Evolutionary conservation across 64 coral and sea anemone species (phyloP).

Genomic region (Montipora efflorescens): DNA sequence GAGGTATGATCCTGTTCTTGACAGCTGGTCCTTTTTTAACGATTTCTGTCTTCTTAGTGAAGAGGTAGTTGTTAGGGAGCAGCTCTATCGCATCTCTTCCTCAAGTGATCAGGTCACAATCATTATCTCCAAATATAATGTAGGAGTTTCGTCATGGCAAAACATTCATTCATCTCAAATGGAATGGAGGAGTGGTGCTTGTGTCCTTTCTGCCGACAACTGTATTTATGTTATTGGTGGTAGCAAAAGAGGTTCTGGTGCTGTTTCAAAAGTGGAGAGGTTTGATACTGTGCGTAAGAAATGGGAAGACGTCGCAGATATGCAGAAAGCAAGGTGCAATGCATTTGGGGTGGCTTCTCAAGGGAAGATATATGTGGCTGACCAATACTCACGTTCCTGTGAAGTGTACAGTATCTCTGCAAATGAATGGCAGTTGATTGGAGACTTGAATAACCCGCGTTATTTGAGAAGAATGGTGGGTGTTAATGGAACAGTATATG

Average conservation of each 20-base stretch:
- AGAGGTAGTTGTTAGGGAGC: not conserved
- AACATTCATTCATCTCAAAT: not conserved
- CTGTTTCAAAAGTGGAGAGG: not conserved
- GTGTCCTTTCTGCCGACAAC: not conserved
- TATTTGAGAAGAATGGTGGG: not conserved
- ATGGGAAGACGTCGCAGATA: not conserved
- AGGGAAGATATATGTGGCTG: not conserved
- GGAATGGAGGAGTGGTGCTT: not conserved
- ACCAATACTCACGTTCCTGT: too few relatives aligned
- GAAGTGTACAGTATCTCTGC: not conserved
- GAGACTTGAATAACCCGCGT: too few relatives aligned
- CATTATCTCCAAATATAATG: not conserved
- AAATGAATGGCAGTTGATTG: not conserved
- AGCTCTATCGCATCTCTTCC: not conserved
- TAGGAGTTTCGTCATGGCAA: not conserved
- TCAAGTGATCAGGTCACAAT: too few relatives aligned
- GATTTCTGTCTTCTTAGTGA: accelerated
- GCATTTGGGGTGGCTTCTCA: not conserved
- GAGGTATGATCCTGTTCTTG: not conserved
- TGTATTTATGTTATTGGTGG: not conserved
- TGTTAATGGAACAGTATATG: conserved; percentile 9
- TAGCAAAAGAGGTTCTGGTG: not conserved
- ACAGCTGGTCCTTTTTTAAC: not conserved
- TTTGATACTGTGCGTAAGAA: not conserved
- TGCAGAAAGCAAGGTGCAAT: not conserved